These are phyloP conservation scores for Bombus consobrinus DNA, from an alignment of 1,140 invertebrate genomes.

Conservation along the genomic window DNA sequence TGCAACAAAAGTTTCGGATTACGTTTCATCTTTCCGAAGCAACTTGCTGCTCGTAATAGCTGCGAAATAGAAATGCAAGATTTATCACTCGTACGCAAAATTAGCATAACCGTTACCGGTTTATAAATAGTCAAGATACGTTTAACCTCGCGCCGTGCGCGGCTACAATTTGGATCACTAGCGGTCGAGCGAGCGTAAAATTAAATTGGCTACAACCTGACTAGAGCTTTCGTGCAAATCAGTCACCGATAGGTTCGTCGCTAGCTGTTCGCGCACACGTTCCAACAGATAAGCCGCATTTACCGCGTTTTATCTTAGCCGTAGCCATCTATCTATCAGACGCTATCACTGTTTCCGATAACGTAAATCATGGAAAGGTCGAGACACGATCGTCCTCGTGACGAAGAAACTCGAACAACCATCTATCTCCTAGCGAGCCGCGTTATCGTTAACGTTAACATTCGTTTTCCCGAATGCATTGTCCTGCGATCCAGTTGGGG, in stretches of 20 bases:
- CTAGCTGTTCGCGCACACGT: not conserved
- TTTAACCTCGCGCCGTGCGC: not conserved
- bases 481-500: constrained; percentile 67
- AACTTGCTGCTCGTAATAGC: too few species aligned
- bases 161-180: constrained; percentile 9
- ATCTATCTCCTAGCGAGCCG: constrained; percentile 45
- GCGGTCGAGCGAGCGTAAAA: constrained; percentile 2
- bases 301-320: not conserved
- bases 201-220: constrained; percentile 2
- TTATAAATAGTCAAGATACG: constrained; percentile 6
- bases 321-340: not conserved
- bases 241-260: not conserved
- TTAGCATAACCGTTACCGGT: not conserved
- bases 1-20: not conserved
- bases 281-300: not conserved
- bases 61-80: not conserved
- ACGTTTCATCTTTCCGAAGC: not conserved
- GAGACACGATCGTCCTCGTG: not conserved
- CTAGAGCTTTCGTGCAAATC: not conserved
- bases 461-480: constrained; percentile 73
- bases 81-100: not conserved
- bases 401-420: constrained; percentile 41
- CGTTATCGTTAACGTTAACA: constrained; percentile 69
- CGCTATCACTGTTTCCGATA: not conserved
- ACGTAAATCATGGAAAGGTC: constrained; percentile 17